These are phyloP conservation scores for Drosophila nr. medialis DNA, from an alignment of 2,888 invertebrate species.

Conservation along the genomic window DNA sequence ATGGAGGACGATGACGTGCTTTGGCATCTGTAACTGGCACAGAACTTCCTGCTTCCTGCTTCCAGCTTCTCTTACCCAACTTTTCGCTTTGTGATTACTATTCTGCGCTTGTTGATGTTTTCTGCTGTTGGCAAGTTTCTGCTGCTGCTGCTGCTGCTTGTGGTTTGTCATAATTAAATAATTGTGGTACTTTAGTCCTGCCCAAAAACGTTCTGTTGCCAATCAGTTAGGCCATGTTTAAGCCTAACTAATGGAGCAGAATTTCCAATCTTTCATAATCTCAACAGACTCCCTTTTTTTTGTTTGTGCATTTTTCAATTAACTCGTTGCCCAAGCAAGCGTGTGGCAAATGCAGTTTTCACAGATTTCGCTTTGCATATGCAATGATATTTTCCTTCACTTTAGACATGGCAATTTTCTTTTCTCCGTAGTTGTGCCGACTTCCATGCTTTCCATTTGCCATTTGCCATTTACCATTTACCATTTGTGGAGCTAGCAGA, in stretches of 20 bases:
- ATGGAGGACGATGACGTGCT: slow-evolving; percentile 56
- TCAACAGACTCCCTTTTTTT: slow-evolving; percentile 5
- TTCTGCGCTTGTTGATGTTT: slow-evolving; percentile 18
- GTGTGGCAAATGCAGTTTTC: slow-evolving; percentile 49
- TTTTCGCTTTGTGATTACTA: slow-evolving; percentile 37
- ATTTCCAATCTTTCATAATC: slow-evolving; percentile 22
- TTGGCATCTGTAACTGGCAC: slow-evolving; percentile 75
- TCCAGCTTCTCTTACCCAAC: slow-evolving; percentile 1
- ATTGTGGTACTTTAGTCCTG: slow-evolving; percentile 13
- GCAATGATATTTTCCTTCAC: slow-evolving; percentile 25
- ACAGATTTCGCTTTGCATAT: slow-evolving; percentile 30
- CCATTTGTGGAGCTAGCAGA: slow-evolving; percentile 2
- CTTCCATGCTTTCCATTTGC: slow-evolving; percentile 20
- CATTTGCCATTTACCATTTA: slow-evolving; percentile 1
- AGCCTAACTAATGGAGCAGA: slow-evolving; percentile 50
- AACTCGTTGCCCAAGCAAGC: slow-evolving; percentile 14
- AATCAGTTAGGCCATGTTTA: slow-evolving; percentile 55
- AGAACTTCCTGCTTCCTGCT: slow-evolving; percentile 66
- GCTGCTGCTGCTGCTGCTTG: not conserved
- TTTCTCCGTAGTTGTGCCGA: slow-evolving; percentile 6
- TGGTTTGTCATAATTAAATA: slow-evolving; percentile 47
- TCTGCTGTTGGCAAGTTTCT: slow-evolving; percentile 16
- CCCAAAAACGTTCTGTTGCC: not conserved
- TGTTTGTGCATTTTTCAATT: slow-evolving; percentile 49
- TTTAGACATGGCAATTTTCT: not conserved